These are phyloP conservation scores for Anguilla obscura DNA, from an alignment of 2,797 vertebrate genomes.

Conservation along the genomic window DNA sequence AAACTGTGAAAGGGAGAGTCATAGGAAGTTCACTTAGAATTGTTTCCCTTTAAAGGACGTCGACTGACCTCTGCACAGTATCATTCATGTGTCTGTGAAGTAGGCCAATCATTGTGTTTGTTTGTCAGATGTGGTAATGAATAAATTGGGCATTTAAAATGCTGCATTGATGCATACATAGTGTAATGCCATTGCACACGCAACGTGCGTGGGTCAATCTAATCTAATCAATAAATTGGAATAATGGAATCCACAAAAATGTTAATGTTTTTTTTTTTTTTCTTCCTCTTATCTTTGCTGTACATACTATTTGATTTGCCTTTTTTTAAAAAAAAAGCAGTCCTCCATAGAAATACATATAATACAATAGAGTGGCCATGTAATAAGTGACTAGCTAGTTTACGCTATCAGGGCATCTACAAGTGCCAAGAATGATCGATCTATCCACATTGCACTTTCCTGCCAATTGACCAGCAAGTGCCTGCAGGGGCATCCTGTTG, in stretches of 20 bases:
- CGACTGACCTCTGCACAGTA: conserved; percentile 5
- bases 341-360: conserved; percentile 55
- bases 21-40: background rate
- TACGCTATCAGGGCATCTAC: too few relatives aligned
- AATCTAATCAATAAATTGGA: conserved; percentile 41
- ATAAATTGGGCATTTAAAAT: conserved; percentile 51
- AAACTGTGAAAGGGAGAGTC: background rate
- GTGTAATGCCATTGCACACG: conserved; percentile 52
- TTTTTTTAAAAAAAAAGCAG: conserved; percentile 54
- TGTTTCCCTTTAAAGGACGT: background rate
- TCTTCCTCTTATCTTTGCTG: conserved; percentile 60
- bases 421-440: too few relatives aligned
- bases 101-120: conserved; percentile 49
- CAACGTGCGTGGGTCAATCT: conserved; percentile 39
- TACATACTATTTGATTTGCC: conserved; percentile 52
- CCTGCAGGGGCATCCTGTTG: too few relatives aligned
- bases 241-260: conserved; percentile 57
- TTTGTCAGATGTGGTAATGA: conserved; percentile 50
- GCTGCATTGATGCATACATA: conserved; percentile 42
- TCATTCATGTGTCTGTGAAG: conserved; percentile 40
- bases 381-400: too few relatives aligned
- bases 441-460: too few relatives aligned
- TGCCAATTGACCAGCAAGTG: too few relatives aligned
- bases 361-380: conserved; percentile 48
- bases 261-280: conserved; percentile 52